Evolutionary conservation across 2,888 invertebrate species (phyloP), one percentile per base, ranked within the genome.

Genomic region (Chelonus formosanus): DNA sequence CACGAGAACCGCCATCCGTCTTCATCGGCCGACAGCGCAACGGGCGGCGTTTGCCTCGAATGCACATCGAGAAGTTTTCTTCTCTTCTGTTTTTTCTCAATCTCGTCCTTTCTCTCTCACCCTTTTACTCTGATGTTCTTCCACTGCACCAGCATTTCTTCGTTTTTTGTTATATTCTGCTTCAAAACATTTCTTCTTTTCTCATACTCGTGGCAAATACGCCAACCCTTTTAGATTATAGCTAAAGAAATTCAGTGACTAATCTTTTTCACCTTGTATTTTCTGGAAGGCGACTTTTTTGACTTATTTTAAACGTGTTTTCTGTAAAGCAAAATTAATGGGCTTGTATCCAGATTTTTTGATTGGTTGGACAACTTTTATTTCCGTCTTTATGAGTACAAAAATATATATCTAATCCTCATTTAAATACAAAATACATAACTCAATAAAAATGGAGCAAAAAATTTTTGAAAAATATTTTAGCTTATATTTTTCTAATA

Each of bases 31-130:
- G 84, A 84, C 84, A 84, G 84, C 84, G 75, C 84, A 81, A 84
- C 84, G 84, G 84, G 84, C 84, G 83, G 84, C 83, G 80, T 84
- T 84, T 83, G 83, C 83, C 80, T 84, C 84, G 81, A 84, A 83
- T 81, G 80, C 80, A 81, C 82, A 78, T 81, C 81, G 78, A 80
- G 79, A 78, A 81, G 79, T 79, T 76, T 77, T 73, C 73, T 73
- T 75, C 76, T 75, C 78, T 76, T 73, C 75, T 61, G 52, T 66
- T 67, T 68, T 59, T 62, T 56, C 50, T 60, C 3, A 62, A 60
- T 40, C 63, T 36, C 6, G 48, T 64, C 54, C 62, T 70, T 64
- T 63, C 54, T 65, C 62, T 50, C 55, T 57, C 63, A 45, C 55
- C 47, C 60, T 63, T 63, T 56, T 64, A 66, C 56, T 59, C 58